These are phyloP conservation scores for Dynastes grantii DNA, from an alignment of 2,888 invertebrate genomes.

Conservation along the genomic window DNA sequence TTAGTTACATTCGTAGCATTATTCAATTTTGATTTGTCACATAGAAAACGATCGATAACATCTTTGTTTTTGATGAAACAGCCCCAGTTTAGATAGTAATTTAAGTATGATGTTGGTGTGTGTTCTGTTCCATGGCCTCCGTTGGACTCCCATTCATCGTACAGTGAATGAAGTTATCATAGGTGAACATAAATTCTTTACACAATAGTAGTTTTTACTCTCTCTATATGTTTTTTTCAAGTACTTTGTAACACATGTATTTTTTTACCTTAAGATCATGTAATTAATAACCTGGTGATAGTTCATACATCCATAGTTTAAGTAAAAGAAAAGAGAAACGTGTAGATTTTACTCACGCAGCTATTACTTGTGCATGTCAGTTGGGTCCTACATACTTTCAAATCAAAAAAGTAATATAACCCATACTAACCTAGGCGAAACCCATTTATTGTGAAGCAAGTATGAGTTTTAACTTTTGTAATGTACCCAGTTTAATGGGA, in stretches of 20 bases:
- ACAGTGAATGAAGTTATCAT: constrained; percentile 71
- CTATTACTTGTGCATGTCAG: constrained; percentile 18
- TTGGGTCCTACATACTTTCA: neutral
- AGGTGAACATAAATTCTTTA: constrained; percentile 63
- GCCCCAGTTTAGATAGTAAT: constrained; percentile 32
- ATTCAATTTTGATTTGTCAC: constrained; percentile 16
- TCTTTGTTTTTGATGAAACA: constrained; percentile 34
- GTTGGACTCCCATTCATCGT: constrained; percentile 62
- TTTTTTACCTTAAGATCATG: constrained; percentile 12
- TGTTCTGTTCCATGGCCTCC: constrained; percentile 63
- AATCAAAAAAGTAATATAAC: constrained; percentile 6
- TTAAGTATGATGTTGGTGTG: constrained; percentile 42
- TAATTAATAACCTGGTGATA: constrained; percentile 28
- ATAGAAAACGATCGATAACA: neutral
- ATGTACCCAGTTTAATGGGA: neutral
- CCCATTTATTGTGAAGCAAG: neutral
- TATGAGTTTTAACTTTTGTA: neutral
- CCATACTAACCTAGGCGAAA: constrained; percentile 10
- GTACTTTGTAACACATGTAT: constrained; percentile 40
- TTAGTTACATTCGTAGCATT: constrained; percentile 19
- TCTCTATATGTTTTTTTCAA: constrained; percentile 49
- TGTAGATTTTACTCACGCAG: constrained; percentile 13
- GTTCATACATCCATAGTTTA: constrained; percentile 14
- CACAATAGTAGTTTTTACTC: constrained; percentile 52
- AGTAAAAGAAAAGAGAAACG: neutral